A percentile compares a stretch with the other conserved stretches of the same genome.
Conservation (phyloP, 2,888 invertebrate species). For the Athalia circularis region DNA sequence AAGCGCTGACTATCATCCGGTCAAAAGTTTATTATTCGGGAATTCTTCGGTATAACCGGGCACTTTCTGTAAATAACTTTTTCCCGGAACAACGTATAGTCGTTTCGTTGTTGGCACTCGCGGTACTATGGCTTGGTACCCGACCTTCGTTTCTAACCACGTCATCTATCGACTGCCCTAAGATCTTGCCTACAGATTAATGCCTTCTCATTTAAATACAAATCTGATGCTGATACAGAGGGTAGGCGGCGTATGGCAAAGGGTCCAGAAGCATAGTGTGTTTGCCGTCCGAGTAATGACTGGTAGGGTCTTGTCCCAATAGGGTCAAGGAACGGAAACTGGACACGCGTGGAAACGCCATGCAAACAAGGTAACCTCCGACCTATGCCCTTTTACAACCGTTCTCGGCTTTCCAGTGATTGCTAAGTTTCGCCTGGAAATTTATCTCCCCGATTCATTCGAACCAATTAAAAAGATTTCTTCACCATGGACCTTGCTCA, state of each 20-base stretch:
- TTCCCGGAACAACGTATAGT: too few species aligned
- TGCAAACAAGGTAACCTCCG: constrained; percentile 68
- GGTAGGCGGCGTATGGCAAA: constrained; percentile 54
- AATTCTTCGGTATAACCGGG: not conserved
- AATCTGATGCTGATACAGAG: constrained; percentile 72
- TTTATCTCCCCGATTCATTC: not conserved
- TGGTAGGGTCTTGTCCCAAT: constrained; percentile 62
- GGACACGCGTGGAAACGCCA: constrained; percentile 68
- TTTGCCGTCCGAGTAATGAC: constrained; percentile 74
- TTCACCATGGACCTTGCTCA: not conserved
- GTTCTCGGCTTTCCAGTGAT: constrained; percentile 43
- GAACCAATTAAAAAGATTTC: not conserved
- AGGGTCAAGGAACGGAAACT: constrained; percentile 56
- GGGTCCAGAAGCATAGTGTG: constrained; percentile 69
- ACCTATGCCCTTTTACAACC: constrained; percentile 46
- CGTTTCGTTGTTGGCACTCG: not conserved
- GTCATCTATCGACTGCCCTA: constrained; percentile 9
- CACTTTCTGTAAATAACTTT: not conserved
- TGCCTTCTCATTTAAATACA: constrained; percentile 74
- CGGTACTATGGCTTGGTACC: not conserved
- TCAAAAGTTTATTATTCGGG: constrained; percentile 47
- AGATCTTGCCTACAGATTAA: constrained; percentile 65
- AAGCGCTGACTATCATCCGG: constrained; percentile 68
- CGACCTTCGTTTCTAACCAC: not conserved
- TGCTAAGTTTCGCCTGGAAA: constrained; percentile 11